phyloP scores from a whole-genome alignment of 2,888 invertebrate genomes.

The Zaprionus bogoriensis region DNA sequence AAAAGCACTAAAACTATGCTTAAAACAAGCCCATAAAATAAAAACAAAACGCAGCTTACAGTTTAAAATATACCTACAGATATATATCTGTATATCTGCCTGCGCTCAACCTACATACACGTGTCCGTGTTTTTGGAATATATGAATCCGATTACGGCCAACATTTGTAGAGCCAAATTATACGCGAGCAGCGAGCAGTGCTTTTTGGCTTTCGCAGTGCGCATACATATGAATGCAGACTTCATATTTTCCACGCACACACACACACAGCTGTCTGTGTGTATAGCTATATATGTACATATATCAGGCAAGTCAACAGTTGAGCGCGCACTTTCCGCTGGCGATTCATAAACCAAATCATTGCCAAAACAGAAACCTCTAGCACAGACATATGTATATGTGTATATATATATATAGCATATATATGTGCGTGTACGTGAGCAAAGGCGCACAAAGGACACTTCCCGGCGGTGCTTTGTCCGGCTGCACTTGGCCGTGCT shows the following conservation, averaged over 20 bases:
- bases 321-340: slow-evolving; percentile 43
- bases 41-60: too few relatives aligned
- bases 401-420: background rate
- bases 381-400: background rate
- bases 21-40: too few relatives aligned
- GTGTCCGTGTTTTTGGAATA: too few relatives aligned
- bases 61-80: too few relatives aligned
- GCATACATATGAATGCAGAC: slow-evolving; percentile 24
- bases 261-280: background rate
- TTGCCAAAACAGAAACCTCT: slow-evolving; percentile 43
- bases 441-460: slow-evolving; percentile 40
- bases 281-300: too few relatives aligned
- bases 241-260: slow-evolving; percentile 27
- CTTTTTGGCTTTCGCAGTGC: background rate
- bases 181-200: background rate
- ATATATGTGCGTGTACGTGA: background rate
- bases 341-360: slow-evolving; percentile 51
- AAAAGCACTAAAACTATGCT: too few relatives aligned
- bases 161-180: slow-evolving; percentile 15
- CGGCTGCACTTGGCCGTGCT: slow-evolving; percentile 54
- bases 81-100: too few relatives aligned
- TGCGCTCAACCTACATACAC: too few relatives aligned
- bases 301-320: slow-evolving; percentile 35
- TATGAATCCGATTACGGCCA: slow-evolving; percentile 12
- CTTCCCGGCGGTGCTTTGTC: slow-evolving; percentile 44